Evolutionary conservation across 2,797 vertebrate species (phyloP).

Genomic region (Parauchenoglanis punctatus): DNA sequence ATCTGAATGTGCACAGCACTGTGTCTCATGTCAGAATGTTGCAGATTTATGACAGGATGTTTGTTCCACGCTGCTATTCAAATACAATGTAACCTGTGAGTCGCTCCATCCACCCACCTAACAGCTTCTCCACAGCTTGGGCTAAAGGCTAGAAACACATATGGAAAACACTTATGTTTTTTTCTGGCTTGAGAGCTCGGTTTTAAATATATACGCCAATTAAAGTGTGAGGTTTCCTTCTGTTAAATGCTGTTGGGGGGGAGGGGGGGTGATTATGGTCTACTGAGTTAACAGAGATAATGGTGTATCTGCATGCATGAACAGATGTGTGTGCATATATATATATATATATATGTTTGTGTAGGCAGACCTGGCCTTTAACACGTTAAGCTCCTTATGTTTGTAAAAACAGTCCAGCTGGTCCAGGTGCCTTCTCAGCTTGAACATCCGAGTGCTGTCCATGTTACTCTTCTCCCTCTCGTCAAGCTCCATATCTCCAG

Average conservation of each 20-base stretch:
- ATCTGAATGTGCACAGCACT: constrained; percentile 13
- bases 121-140: constrained; percentile 49
- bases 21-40: constrained; percentile 29
- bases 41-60: constrained; percentile 37
- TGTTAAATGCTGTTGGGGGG: constrained; percentile 16
- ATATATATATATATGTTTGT: constrained; percentile 22
- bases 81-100: constrained; percentile 44
- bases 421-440: constrained; percentile 74
- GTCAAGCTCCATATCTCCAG: background rate
- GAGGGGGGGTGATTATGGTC: background rate
- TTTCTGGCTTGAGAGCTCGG: constrained; percentile 35
- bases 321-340: background rate
- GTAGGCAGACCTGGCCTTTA: constrained; percentile 78
- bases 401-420: constrained; percentile 70
- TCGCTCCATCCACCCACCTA: constrained; percentile 40
- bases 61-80: constrained; percentile 41
- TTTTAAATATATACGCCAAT: constrained; percentile 61
- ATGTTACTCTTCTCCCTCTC: constrained; percentile 40
- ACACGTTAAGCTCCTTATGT: constrained; percentile 75
- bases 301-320: background rate
- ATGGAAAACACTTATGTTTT: constrained; percentile 50
- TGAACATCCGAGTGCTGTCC: constrained; percentile 68
- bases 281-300: background rate
- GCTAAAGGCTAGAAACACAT: constrained; percentile 49
- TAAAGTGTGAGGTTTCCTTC: constrained; percentile 55